Evolutionary conservation across 1,140 invertebrate genomes (phyloP).

Genomic region (Latrodectus geometricus): DNA sequence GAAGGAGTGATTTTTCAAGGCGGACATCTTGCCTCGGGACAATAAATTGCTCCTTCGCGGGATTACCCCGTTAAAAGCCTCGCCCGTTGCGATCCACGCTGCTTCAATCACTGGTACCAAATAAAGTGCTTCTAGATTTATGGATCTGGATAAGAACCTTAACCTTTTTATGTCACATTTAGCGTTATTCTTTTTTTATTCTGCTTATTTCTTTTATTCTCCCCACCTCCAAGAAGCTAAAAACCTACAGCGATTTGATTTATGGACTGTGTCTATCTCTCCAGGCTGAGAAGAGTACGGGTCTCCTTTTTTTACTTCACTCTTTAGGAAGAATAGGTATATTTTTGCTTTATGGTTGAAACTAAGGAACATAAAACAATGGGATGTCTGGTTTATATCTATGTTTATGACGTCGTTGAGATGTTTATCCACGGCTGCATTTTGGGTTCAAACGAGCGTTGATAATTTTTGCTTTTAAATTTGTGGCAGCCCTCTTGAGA

Average conservation of each 20-base stretch:
- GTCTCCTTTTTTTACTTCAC: background rate
- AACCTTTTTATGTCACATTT: slow-evolving; percentile 60
- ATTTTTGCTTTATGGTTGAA: slow-evolving; percentile 57
- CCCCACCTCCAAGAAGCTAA: slow-evolving; percentile 17
- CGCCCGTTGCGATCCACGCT: slow-evolving; percentile 27
- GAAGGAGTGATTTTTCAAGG: slow-evolving; percentile 39
- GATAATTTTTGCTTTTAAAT: background rate
- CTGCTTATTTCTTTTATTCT: background rate
- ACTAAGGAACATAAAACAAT: slow-evolving; percentile 56
- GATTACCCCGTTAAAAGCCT: slow-evolving; percentile 53
- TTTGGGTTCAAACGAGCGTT: slow-evolving; percentile 18
- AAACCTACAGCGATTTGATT: slow-evolving; percentile 52
- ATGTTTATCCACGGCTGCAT: slow-evolving; percentile 37
- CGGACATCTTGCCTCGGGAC: slow-evolving; percentile 42
- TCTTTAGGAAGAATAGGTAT: slow-evolving; percentile 6
- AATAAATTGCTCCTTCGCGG: slow-evolving; percentile 42
- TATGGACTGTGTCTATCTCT: slow-evolving; percentile 50
- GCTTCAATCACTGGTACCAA: slow-evolving; percentile 53
- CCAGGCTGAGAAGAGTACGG: slow-evolving; percentile 9
- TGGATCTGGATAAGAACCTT: slow-evolving; percentile 56
- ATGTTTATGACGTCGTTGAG: slow-evolving; percentile 57
- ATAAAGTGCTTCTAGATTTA: slow-evolving; percentile 58
- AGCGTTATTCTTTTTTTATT: slow-evolving; percentile 43
- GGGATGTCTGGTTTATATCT: slow-evolving; percentile 57
- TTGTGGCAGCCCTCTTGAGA: background rate